phyloP scores from a whole-genome alignment of 2,113 vertebrate genomes.

The Probosciger aterrimus region DNA sequence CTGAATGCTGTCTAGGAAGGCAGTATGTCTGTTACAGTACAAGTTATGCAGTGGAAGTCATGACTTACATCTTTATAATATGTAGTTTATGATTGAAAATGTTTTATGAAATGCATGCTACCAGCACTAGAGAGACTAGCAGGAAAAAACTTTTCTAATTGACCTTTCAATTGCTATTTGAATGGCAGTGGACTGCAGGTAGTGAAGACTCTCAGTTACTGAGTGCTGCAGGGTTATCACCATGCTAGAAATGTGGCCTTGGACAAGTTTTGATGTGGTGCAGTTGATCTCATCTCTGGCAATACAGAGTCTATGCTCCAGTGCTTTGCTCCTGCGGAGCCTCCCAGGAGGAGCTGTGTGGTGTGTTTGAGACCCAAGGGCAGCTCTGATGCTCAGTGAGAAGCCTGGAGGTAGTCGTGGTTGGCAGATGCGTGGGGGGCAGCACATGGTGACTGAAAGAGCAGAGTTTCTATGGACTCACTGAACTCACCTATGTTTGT shows the following conservation, averaged over 20 bases:
- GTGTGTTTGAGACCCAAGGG: background rate
- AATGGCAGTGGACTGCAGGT: background rate
- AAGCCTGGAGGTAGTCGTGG: background rate
- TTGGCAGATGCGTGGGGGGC: background rate
- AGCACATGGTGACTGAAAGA: background rate
- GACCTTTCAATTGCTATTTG: background rate
- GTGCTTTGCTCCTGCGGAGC: background rate
- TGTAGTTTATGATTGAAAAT: background rate
- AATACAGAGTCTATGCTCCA: fast-evolving
- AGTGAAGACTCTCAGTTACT: background rate
- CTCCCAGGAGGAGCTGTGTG: background rate
- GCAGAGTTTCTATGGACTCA: background rate
- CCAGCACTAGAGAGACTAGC: background rate
- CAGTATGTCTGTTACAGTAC: background rate
- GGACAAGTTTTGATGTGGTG: background rate
- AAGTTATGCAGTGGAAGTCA: background rate
- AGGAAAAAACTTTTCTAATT: background rate
- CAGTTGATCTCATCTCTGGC: background rate
- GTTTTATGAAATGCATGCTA: background rate
- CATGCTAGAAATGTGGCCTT: background rate
- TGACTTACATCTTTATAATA: background rate
- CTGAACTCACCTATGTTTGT: background rate
- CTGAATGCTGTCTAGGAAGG: background rate
- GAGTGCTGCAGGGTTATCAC: background rate
- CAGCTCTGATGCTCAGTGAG: background rate